These are phyloP conservation scores for Phyllopteryx taeniolatus DNA, from an alignment of 2,113 vertebrate species.

Conservation along the genomic window DNA sequence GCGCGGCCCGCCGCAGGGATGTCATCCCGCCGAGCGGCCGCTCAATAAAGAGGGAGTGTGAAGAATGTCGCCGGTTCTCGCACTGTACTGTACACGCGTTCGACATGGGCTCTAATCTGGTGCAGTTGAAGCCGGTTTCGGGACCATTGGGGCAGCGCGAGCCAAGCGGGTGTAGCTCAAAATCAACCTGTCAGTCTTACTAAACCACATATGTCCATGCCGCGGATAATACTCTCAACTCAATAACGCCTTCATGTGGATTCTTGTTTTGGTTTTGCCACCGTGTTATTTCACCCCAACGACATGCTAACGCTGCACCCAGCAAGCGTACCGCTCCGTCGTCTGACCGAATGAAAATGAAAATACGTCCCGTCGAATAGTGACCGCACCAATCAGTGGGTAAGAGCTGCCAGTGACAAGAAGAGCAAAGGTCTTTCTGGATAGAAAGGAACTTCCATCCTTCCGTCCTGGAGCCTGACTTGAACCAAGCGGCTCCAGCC, in stretches of 20 bases:
- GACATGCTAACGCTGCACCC: neutral
- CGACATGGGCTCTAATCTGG: slow-evolving; percentile 51
- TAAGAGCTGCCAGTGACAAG: neutral
- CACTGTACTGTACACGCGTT: slow-evolving; percentile 66
- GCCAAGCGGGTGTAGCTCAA: slow-evolving; percentile 23
- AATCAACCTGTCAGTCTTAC: slow-evolving; percentile 21
- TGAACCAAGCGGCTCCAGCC: neutral
- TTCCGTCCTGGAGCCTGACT: no score
- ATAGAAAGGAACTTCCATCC: neutral
- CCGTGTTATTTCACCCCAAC: neutral
- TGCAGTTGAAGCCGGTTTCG: slow-evolving; percentile 53
- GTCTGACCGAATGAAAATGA: neutral
- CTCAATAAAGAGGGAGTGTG: slow-evolving; percentile 64
- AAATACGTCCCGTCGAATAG: neutral
- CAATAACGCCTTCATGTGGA: neutral
- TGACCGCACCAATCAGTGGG: neutral
- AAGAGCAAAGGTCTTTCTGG: neutral
- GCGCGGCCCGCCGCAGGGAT: slow-evolving; percentile 49
- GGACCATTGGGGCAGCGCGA: slow-evolving; percentile 24
- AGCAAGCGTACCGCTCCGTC: neutral
- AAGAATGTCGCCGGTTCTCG: slow-evolving; percentile 55
- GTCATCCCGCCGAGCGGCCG: slow-evolving; percentile 56
- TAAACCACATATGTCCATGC: neutral
- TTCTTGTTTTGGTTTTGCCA: neutral
- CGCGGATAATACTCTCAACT: neutral